Evolutionary conservation across 2,113 vertebrate species (phyloP), one percentile per base, ranked within the genome.

Genomic region (Eolophus roseicapilla): DNA sequence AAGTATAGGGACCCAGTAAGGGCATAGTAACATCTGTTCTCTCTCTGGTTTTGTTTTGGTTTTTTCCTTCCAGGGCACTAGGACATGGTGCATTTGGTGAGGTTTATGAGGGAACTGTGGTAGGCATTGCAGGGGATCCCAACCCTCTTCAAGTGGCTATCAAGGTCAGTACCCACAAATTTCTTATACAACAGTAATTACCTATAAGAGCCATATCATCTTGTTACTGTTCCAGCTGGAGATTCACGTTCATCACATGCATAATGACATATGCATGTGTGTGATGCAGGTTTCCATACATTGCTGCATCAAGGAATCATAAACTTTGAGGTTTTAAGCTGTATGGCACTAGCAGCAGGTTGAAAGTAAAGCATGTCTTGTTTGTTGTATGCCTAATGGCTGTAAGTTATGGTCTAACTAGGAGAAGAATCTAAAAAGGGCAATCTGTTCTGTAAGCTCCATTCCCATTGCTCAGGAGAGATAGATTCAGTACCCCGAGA

Each of bases 41-140:
- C 44, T 64, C 33, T 62, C 33, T 41, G 21, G 33, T 59, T 59
- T 59, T 24, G 33, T 59, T 59, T 59, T 23, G 33, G 55, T 77
- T 88, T 83, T 71, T 91, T 69, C 70, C 19, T 82, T 92, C 17
- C 93, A 99, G 99, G 88, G 99, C 98, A 41, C 97, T 99, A n/a
- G 99, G 99, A 82, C 99, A 98, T 12, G 99, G 98, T 68, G 99
- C 99, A 9, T 99, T 99, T 95, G 99, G 99, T 55, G 99, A 99
- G 91, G 98, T 99, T 75, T 99, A 99, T 67, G 98, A 99, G 94
- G 99, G 99, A 55, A 98, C 98, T 4, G 98, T 99, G 82, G 97
- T 98, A 73, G 99, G 98, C 73, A 98, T 99, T 97, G 97, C 97
- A 60, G 97, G 98, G 64, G 98, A 99, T 79, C 98, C 98, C 71